Base-by-base conservation (phyloP, 2,888 invertebrate species). In the Amorpha juglandis region DNA sequence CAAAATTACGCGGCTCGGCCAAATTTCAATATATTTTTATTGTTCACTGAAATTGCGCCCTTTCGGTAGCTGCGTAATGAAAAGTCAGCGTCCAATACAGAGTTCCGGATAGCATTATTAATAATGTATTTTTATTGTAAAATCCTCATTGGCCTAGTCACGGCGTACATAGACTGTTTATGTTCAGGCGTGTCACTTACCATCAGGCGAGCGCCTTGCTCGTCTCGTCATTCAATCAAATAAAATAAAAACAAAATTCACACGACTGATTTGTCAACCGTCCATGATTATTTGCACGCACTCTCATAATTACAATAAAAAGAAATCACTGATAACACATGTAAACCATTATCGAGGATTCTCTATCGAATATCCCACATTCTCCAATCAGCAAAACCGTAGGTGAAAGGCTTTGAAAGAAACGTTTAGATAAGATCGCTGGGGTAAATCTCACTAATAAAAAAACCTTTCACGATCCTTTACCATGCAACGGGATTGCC, bases 401-500 rank as follows among this genome's bases (percentile, higher is more conserved):
- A 38, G 42, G 50, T 63, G 42, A 42, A 63, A 48, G 27, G 21
- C 27, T 63, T 48, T 47, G 42, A 63, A 47, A 27, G 47, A 48
- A 48, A 33, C 48, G 27, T 63, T 63, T 35, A 53, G 42, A 27
- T 63, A 63, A 50, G 35, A 50, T 27, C 19, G 48, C 1, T n/a
- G 14, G 21, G 53, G 21, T 12, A 45, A 58, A 45, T 58, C 48
- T 35, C 47, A 47, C 47, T 14, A 66, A 63, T 47, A 53, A 66
- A 63, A n/a, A 66, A 63, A 33, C 63, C 48, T 53, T 66, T 38
- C 48, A 1, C 38, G 62, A 47, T 27, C 33, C 66, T 53, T 63
- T 33, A 58, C 51, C 51, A 14, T 53, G 51, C 33, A 52, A 52
- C 51, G 21, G 33, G 52, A 66, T 66, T 47, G 70, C 70, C 63